These are phyloP conservation scores for Augochlora pura DNA, from an alignment of 1,140 invertebrate genomes.

Conservation along the genomic window DNA sequence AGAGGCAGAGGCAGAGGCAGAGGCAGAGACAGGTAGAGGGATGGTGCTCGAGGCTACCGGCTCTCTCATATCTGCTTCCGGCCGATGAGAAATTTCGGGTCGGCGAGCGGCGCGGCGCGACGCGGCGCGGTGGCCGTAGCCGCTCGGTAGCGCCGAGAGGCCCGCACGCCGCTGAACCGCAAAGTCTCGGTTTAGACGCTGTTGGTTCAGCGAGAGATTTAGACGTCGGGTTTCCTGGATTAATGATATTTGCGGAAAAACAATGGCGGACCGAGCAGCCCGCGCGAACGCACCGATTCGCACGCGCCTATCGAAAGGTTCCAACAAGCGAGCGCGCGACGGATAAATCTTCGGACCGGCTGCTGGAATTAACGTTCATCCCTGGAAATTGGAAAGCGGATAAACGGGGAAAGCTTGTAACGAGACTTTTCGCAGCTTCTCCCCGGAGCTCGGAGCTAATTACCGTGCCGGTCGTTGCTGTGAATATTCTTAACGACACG, in stretches of 20 bases:
- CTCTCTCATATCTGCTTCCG: constrained; percentile 7
- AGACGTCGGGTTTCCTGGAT: not conserved
- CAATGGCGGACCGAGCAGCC: not conserved
- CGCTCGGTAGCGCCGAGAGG: not conserved
- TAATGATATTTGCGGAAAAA: constrained; percentile 26
- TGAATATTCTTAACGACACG: not conserved
- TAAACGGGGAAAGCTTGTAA: not conserved
- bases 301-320: not conserved
- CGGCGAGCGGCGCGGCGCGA: constrained; percentile 7
- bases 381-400: not conserved
- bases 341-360: not conserved
- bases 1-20: too few relatives aligned
- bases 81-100: constrained; percentile 29
- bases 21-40: too few relatives aligned
- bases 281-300: not conserved
- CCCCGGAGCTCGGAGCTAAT: constrained; percentile 13
- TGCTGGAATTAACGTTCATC: constrained; percentile 4
- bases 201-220: not conserved
- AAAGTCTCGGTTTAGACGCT: constrained; percentile 6
- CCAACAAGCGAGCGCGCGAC: not conserved
- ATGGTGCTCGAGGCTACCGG: too few relatives aligned
- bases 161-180: not conserved
- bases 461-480: constrained; percentile 6
- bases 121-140: not conserved
- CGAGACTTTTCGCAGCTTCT: not conserved